Evolutionary conservation across 2,113 vertebrate species (phyloP), one percentile per base, ranked within the genome.

Genomic region (Lepus timidus): DNA sequence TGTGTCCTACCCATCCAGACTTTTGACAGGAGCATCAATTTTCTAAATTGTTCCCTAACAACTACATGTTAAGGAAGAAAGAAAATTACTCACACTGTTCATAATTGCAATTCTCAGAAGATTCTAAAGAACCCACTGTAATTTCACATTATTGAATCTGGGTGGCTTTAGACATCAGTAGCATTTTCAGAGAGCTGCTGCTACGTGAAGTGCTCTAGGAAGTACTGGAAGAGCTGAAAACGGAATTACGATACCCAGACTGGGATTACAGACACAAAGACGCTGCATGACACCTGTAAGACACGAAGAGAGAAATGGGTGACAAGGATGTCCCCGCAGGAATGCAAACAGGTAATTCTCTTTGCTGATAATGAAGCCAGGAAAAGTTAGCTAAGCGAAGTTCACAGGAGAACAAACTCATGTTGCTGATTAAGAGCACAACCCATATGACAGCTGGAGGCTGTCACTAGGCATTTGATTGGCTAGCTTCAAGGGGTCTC

Each of bases 1-100:
- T 17, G 84, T 64, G 93, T 96, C 95, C 97, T 74, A 87, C 95
- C 93, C 94, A 96, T 95, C 96, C 95, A 97, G 97, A 98, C 95
- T 96, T 89, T 94, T 96, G 97, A 98, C 97, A 98, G 95, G 96
- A n/a, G 97, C 96, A 98, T 97, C 97, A 84, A 98, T 97, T 98
- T 98, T 95, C 75, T 88, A 97, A 98, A 98, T 96, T 91, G 88
- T 96, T 97, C 97, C 75, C 12, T 86, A 97, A 90, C 92, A 98
- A 97, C 95, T 95, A 78, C 16, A 96, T 95, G 93, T 97, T 96
- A 92, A 88, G 49, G 74, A 91, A 97, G 93, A 94, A 96, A 96
- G 96, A 96, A 97, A 97, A 97, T 95, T 90, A 96, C 88, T 96
- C 94, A 58, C 11, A 65, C 74, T 80, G 93, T 94, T 97, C 95